phyloP scores from a whole-genome alignment of 2,113 vertebrate genomes.

The Sakesphorus luctuosus region DNA sequence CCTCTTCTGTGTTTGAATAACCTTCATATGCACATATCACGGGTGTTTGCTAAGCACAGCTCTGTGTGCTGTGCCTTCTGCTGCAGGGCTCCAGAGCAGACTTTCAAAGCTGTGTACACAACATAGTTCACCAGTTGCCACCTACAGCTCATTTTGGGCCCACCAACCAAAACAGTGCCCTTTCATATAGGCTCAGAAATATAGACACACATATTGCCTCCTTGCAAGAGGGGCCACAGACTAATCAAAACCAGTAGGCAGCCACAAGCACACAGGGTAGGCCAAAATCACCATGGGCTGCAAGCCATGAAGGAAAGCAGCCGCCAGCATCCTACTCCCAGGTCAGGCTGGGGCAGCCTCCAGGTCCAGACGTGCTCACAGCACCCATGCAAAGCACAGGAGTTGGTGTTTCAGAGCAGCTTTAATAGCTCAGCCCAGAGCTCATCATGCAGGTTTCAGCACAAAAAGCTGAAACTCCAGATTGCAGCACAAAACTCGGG shows the following conservation, averaged over 20 bases:
- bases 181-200: not conserved
- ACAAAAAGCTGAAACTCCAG: not conserved
- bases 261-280: not conserved
- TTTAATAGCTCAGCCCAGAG: not conserved
- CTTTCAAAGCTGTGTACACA: not conserved
- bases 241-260: slow-evolving; percentile 47
- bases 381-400: not conserved
- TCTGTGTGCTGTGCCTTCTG: not conserved
- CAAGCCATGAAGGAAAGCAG: not conserved
- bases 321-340: not conserved
- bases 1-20: slow-evolving; percentile 48
- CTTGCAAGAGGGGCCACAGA: not conserved
- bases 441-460: not conserved
- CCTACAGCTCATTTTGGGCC: not conserved
- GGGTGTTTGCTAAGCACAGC: not conserved
- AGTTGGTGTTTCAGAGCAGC: accelerated
- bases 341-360: not conserved
- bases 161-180: not conserved
- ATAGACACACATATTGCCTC: not conserved
- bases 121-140: not conserved
- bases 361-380: not conserved
- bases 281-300: accelerated
- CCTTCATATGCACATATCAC: not conserved
- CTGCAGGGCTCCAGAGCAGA: not conserved
- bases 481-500: not conserved